Conservation (phyloP, 92 coral and sea anemone species). For the Scolanthus callimorphus region DNA sequence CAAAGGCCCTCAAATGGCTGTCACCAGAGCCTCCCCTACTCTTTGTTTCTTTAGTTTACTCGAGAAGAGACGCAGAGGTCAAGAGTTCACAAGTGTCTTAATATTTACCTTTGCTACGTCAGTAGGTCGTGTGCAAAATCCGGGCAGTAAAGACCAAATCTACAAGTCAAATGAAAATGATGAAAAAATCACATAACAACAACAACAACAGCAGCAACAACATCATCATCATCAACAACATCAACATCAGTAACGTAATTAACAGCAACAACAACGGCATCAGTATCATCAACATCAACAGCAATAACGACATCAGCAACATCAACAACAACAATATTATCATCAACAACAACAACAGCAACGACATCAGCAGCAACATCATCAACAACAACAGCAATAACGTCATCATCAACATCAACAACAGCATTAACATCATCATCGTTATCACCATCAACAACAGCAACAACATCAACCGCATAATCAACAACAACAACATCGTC, state of each 20-base stretch:
- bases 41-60: too few relatives aligned
- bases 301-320: background rate
- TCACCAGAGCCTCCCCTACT: too few relatives aligned
- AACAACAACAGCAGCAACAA: background rate
- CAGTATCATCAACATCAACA: background rate
- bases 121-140: slow-evolving; percentile 90
- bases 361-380: background rate
- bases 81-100: too few relatives aligned
- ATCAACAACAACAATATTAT: background rate
- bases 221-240: background rate
- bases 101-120: slow-evolving; percentile 76
- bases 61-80: too few relatives aligned
- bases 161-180: too few relatives aligned
- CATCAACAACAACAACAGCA: background rate
- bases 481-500: too few relatives aligned
- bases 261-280: background rate
- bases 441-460: too few relatives aligned
- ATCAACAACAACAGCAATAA: background rate
- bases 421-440: too few relatives aligned
- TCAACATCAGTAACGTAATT: background rate
- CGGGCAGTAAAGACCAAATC: slow-evolving; percentile 96
- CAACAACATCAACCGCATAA: too few relatives aligned
- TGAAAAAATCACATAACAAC: background rate
- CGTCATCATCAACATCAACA: background rate
- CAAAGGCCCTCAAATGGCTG: too few relatives aligned